phyloP scores from a whole-genome alignment of 2,113 vertebrate species.

The Sialia sialis region DNA sequence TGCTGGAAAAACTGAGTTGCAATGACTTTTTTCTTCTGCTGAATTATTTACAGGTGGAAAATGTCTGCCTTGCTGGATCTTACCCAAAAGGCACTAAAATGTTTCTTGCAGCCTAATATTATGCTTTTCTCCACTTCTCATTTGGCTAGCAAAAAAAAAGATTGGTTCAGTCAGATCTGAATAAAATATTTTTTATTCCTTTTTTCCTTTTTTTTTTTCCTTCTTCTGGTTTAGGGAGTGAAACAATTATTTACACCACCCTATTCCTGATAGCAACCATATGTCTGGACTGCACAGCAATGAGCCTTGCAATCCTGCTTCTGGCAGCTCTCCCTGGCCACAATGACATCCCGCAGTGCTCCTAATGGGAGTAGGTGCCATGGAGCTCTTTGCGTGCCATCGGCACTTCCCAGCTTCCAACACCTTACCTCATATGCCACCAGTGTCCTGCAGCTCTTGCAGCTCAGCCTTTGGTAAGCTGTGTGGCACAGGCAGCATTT shows the following conservation, averaged over 20 bases:
- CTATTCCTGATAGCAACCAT: constrained; percentile 49
- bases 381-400: neutral
- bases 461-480: neutral
- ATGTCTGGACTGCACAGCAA: constrained; percentile 45
- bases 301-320: constrained; percentile 19
- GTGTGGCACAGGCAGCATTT: neutral
- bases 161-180: neutral
- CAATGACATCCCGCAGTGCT: neutral
- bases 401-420: neutral
- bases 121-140: neutral
- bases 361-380: constrained; percentile 10
- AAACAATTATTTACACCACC: constrained; percentile 32
- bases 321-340: constrained; percentile 39
- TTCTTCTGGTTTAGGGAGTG: constrained; percentile 19
- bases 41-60: constrained; percentile 68
- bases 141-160: constrained; percentile 19
- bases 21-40: constrained; percentile 14
- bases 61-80: constrained; percentile 30
- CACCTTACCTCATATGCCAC: neutral
- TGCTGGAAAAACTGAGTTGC: constrained; percentile 45
- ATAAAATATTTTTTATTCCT: neutral
- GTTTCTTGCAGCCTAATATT: neutral
- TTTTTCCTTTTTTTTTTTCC: neutral
- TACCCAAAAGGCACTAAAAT: constrained; percentile 38
- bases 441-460: neutral